These are phyloP conservation scores for Planiliza haematocheilus DNA, from an alignment of 2,113 vertebrate genomes.

Conservation along the genomic window DNA sequence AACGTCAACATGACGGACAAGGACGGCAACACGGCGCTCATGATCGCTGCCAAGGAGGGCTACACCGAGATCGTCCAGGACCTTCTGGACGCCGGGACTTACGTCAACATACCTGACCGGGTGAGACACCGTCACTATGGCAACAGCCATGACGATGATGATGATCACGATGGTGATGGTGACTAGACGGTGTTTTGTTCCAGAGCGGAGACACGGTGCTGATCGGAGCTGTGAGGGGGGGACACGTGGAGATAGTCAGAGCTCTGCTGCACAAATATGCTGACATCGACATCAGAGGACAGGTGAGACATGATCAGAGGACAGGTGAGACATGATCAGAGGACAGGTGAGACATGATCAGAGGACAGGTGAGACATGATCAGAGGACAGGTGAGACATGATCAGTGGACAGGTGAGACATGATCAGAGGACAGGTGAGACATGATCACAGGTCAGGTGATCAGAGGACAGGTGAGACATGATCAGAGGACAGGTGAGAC, in stretches of 20 bases:
- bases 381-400: too few relatives aligned
- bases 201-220: conserved; percentile 97
- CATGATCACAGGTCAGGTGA: too few relatives aligned
- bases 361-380: too few relatives aligned
- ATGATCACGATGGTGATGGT: too few relatives aligned
- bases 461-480: too few relatives aligned
- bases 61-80: conserved; percentile 97
- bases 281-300: conserved; percentile 97
- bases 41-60: conserved; percentile 97
- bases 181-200: background rate
- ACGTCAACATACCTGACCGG: conserved; percentile 97
- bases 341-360: conserved; percentile 84
- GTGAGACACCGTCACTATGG: conserved; percentile 69
- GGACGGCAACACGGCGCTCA: conserved; percentile 97
- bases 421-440: too few relatives aligned
- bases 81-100: conserved; percentile 95
- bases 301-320: conserved; percentile 50
- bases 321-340: conserved; percentile 74
- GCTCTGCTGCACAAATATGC: conserved; percentile 97
- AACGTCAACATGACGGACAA: conserved; percentile 98
- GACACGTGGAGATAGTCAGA: conserved; percentile 96
- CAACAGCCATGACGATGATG: too few relatives aligned
- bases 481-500: too few relatives aligned
- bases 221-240: conserved; percentile 96
- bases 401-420: too few relatives aligned